These are phyloP conservation scores for Hesperophylax magnus DNA, from an alignment of 1,140 invertebrate genomes.

Conservation along the genomic window DNA sequence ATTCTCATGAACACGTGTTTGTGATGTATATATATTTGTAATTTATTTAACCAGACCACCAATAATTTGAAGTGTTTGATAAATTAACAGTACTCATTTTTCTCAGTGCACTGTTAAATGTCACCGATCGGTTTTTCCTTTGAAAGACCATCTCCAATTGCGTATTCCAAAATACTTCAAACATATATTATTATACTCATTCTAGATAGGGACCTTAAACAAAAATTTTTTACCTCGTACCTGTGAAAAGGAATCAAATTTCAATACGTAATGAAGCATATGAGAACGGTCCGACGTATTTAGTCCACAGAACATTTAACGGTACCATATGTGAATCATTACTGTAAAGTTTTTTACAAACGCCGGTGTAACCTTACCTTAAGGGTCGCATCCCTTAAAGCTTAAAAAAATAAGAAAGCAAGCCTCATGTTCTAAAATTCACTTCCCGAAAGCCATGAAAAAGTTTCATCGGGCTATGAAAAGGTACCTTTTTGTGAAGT, in stretches of 20 bases:
- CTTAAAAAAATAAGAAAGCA: background rate
- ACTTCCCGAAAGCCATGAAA: background rate
- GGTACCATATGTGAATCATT: slow-evolving; percentile 54
- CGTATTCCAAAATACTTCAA: background rate
- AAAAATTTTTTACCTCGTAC: slow-evolving; percentile 7
- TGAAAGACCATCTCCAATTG: background rate
- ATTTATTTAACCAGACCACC: too few species aligned
- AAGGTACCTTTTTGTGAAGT: background rate
- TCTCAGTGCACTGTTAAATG: too few species aligned
- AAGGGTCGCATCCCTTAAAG: background rate
- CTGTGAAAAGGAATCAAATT: slow-evolving; percentile 50
- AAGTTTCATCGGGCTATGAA: background rate
- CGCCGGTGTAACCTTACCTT: slow-evolving; percentile 7
- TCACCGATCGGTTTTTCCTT: background rate
- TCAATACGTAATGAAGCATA: slow-evolving; percentile 45
- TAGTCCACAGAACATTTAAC: slow-evolving; percentile 41
- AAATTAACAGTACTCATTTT: too few species aligned
- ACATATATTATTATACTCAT: background rate
- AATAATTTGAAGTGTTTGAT: too few species aligned
- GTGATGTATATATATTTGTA: too few species aligned
- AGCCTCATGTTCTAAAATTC: background rate
- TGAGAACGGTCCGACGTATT: slow-evolving; percentile 12
- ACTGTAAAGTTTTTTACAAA: slow-evolving; percentile 31
- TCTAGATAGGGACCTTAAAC: background rate
- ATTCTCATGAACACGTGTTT: too few species aligned